phyloP scores from a whole-genome alignment of 2,888 invertebrate species.

The Caenorhabditis sp. region DNA sequence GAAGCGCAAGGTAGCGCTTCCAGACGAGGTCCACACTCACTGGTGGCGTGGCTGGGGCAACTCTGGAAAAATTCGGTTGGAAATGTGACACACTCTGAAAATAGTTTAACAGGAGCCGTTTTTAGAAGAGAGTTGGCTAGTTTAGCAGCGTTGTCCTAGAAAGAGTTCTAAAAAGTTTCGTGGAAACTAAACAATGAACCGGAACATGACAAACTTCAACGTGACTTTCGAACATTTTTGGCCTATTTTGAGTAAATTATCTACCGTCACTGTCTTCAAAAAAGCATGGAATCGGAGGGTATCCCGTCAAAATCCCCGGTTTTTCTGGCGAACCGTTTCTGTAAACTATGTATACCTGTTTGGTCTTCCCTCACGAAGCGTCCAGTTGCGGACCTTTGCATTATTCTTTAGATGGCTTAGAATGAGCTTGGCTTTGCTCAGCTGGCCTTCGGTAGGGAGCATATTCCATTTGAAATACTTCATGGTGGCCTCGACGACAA shows the following conservation, averaged over 20 bases:
- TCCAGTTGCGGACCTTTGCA: slow-evolving; percentile 79
- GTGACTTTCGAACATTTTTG: too few species aligned
- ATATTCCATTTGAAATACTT: slow-evolving; percentile 78
- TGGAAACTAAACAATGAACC: too few species aligned
- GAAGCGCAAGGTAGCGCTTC: slow-evolving; percentile 73
- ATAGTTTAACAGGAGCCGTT: too few species aligned
- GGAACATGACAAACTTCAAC: too few species aligned
- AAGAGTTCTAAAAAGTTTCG: too few species aligned
- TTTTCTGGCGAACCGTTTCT: not conserved
- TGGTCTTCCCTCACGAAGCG: slow-evolving; percentile 77
- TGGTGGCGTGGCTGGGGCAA: slow-evolving; percentile 62
- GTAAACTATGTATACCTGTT: slow-evolving; percentile 64
- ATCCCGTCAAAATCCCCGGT: not conserved
- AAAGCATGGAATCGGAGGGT: too few species aligned
- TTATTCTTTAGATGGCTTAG: slow-evolving; percentile 78
- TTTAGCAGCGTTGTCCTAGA: too few species aligned
- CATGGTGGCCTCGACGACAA: slow-evolving; percentile 77
- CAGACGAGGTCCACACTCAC: slow-evolving; percentile 71
- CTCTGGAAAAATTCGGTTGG: slow-evolving; percentile 37
- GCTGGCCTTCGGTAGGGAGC: slow-evolving; percentile 73
- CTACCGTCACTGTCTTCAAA: too few species aligned
- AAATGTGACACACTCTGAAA: too few species aligned
- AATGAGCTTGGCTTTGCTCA: slow-evolving; percentile 73
- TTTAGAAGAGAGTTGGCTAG: too few species aligned
- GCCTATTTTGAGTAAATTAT: too few species aligned